Evolutionary conservation across 1,140 invertebrate genomes (phyloP), one percentile per base, ranked within the genome.

Genomic region (Littorina saxatilis): DNA sequence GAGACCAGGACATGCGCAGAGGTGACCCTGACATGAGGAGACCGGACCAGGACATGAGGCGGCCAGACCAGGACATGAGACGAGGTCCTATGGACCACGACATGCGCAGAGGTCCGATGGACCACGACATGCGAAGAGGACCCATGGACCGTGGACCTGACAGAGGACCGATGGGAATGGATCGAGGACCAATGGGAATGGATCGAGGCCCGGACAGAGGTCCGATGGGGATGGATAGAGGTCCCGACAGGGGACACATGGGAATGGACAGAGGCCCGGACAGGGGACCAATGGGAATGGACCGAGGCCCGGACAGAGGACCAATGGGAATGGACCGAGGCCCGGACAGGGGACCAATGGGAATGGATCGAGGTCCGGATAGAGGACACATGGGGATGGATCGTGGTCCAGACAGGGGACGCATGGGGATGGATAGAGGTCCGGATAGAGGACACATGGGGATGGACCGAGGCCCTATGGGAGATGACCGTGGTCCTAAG

Each of bases 61-160:
- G 27, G 32, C 35, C 32, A 32, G 61, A 47, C 63, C 50, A 47
- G 73, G 79, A 58, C 77, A 66, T 55, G 66, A n/a, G 70, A 52
- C 3, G 77, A 58, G 23, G 83, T 55, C 29, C 74, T 20, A 40
- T 39, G 70, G 37, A 27, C 58, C 58, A 23, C 20, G 37, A 39
- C 70, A 17, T 29, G 2, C 37, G 43, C 39, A 73, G 70, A 52
- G 50, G 47, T 17, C 55, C 35, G 50, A 77, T 77, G 52, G 68
- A 43, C 72, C 47, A 43, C 47, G 78, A 52, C 70, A 61, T 52
- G 63, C 35, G 66, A 74, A 15, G 76, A 55, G 17, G 83, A 63
- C 32, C 75, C 29, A 68, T 68, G 63, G 37, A 43, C 23, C 68
- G 68, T 13, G n/a, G n/a, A n/a, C n/a, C n/a, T n/a, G n/a, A n/a